Evolutionary conservation across 92 coral and sea anemone species (phyloP), one percentile per base, ranked within the genome.

Genomic region (Epizoanthus illoricatus): DNA sequence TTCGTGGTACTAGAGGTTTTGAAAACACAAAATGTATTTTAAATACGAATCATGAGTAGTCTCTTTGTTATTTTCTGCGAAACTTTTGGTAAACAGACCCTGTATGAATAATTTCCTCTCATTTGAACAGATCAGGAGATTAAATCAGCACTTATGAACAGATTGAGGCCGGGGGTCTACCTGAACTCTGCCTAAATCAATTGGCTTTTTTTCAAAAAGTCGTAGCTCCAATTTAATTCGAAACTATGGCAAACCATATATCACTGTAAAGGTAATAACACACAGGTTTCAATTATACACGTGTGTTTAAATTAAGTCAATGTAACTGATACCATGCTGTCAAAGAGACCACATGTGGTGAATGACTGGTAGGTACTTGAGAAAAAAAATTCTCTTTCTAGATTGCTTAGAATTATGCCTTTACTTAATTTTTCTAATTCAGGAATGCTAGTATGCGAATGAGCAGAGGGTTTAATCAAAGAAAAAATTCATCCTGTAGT

Each of bases 91-190:
- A 13, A 49, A 49, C 56, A 15, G 0, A 2, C 3, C 47, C 47
- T 43, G 47, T 43, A 43, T 2, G 3, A 43, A 43, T 43, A 43
- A 43, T 0, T 43, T 43, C 3, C 1, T 43, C 5, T 4, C 47
- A 43, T 43, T 43, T 43, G 3, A 43, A 43, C 7, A 43, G 47
- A 43, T 43, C 47, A 43, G 3, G 47, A 0, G 47, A 43, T 43
- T 43, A 43, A 43, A 43, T 43, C 47, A 43, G 47, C 47, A 43
- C 47, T 43, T 43, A 43, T 43, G n/a, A n/a, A n/a, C n/a, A n/a
- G n/a, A n/a, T n/a, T n/a, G n/a, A n/a, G n/a, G n/a, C n/a, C 55
- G 80, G 69, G 81, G 69, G 69, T 75, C 81, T 75, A 75, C 69
- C 81, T 75, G 81, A 60, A 75, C 69, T 75, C 81, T 17, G 58